Conservation (phyloP, 2,797 vertebrate genomes). For the Ctenosaura bakeri region DNA sequence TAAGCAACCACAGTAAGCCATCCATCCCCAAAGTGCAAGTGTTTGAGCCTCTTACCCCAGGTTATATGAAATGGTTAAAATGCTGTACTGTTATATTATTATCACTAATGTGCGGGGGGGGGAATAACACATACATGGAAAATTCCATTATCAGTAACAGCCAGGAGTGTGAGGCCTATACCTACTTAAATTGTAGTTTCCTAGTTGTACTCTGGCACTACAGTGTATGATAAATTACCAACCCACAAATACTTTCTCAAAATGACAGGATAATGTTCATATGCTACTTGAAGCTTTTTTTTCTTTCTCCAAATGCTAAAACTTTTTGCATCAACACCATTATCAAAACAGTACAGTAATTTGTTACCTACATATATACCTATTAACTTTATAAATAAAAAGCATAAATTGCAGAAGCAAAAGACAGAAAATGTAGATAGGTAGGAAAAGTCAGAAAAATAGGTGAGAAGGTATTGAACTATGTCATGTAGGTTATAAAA, state of each 20-base stretch:
- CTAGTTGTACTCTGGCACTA: slow-evolving; percentile 2
- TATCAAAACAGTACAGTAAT: background rate
- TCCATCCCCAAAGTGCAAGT: background rate
- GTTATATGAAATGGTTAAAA: background rate
- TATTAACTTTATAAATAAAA: slow-evolving; percentile 4
- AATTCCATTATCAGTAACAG: background rate
- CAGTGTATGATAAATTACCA: background rate
- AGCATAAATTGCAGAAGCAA: background rate
- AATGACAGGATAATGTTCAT: background rate
- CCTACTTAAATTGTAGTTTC: slow-evolving; percentile 17
- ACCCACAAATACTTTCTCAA: background rate
- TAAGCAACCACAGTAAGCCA: background rate
- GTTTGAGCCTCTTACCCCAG: background rate
- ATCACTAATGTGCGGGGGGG: background rate
- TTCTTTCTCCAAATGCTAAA: background rate
- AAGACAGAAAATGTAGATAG: background rate
- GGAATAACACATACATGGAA: background rate
- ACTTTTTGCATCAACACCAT: background rate
- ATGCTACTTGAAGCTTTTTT: background rate
- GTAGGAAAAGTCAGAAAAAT: background rate
- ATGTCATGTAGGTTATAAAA: background rate
- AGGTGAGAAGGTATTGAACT: background rate
- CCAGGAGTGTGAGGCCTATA: background rate
- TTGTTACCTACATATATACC: background rate
- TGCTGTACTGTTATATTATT: background rate